phyloP scores from a whole-genome alignment of 2,797 vertebrate genomes.

The Distichodus sexfasciatus region DNA sequence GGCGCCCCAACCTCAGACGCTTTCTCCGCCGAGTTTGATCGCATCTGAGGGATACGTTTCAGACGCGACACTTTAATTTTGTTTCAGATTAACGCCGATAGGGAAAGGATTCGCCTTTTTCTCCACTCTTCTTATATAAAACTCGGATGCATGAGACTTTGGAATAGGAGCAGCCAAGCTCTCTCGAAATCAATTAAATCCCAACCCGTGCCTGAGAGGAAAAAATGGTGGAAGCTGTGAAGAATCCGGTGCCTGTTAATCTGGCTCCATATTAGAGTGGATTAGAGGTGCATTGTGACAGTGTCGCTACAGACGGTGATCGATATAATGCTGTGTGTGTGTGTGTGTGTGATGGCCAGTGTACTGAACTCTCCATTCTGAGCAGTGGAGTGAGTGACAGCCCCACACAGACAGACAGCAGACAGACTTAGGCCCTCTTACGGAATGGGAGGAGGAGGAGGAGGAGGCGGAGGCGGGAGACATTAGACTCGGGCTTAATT shows the following conservation, averaged over 20 bases:
- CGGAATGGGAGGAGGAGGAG: not conserved
- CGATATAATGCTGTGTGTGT: conserved; percentile 23
- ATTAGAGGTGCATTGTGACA: conserved; percentile 46
- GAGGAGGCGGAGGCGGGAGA: not conserved
- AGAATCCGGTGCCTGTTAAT: conserved; percentile 38
- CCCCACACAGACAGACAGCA: not conserved
- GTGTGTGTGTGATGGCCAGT: conserved; percentile 22
- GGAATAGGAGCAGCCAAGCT: conserved; percentile 39
- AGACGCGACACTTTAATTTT: conserved; percentile 45
- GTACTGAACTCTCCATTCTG: not conserved
- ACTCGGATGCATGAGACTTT: conserved; percentile 35
- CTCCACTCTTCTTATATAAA: conserved; percentile 30
- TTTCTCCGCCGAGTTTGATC: conserved; percentile 37
- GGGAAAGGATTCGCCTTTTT: conserved; percentile 44
- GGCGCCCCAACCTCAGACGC: conserved; percentile 22
- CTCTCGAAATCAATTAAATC: conserved; percentile 50
- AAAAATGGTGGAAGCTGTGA: conserved; percentile 45
- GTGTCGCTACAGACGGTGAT: conserved; percentile 15
- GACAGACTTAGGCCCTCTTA: conserved; percentile 8
- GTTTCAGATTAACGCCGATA: conserved; percentile 43
- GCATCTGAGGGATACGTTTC: conserved; percentile 40
- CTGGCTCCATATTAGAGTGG: conserved; percentile 40
- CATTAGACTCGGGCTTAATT: not conserved
- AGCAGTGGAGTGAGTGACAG: conserved; percentile 25
- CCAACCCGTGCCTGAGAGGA: conserved; percentile 21